Conservation (phyloP, 2,113 vertebrate species). For the Elephas maximus region DNA sequence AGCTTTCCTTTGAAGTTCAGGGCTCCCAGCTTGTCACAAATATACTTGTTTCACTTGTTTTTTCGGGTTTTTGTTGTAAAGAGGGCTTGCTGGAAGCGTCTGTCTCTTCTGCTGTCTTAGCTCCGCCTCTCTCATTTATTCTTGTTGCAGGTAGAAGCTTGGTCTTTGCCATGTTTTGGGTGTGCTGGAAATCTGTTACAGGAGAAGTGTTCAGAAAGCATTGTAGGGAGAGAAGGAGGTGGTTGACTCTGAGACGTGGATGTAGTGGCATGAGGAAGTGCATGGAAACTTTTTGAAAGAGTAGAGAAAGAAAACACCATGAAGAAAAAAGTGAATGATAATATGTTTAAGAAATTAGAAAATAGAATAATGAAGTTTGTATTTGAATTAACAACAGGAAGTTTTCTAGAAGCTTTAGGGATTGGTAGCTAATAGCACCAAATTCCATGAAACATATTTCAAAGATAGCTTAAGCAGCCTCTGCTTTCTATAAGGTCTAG, state of each 20-base stretch:
- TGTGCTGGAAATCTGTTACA: not conserved
- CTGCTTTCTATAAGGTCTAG: not conserved
- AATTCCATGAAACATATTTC: not conserved
- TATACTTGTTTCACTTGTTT: too few species aligned
- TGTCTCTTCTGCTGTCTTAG: too few species aligned
- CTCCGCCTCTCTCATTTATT: not conserved
- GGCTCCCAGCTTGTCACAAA: too few species aligned
- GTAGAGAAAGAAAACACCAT: not conserved
- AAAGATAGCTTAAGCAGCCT: not conserved
- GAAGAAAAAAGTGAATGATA: not conserved
- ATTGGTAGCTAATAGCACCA: not conserved
- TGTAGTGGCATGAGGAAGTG: not conserved
- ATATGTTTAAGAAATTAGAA: slow-evolving; percentile 16
- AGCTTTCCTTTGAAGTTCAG: too few species aligned
- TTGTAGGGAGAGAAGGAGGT: not conserved
- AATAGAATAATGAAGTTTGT: not conserved
- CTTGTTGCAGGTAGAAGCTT: not conserved
- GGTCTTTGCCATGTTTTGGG: not conserved
- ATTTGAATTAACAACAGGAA: not conserved
- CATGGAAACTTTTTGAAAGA: not conserved
- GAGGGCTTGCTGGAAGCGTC: too few species aligned
- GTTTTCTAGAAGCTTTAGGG: not conserved
- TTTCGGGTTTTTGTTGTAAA: too few species aligned
- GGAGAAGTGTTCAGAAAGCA: not conserved
- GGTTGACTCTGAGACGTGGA: not conserved